phyloP scores from a whole-genome alignment of 2,113 vertebrate species.

The Perca fluviatilis region DNA sequence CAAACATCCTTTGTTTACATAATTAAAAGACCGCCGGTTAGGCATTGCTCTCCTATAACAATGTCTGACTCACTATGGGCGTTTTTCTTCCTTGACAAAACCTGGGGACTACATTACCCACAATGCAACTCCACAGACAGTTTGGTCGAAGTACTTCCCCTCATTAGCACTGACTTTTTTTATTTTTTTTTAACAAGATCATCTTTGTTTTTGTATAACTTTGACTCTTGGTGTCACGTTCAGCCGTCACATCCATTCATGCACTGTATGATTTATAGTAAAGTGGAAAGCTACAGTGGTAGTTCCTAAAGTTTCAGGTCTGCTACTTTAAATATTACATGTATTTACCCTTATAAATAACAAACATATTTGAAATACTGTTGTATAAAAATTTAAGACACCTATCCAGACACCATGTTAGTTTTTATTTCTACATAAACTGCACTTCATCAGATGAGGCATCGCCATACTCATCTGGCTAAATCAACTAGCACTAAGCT shows the following conservation, averaged over 20 bases:
- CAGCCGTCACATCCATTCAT: neutral
- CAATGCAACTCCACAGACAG: neutral
- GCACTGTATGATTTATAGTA: neutral
- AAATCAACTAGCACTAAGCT: conserved; percentile 24
- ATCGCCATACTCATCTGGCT: neutral
- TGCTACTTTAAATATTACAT: neutral
- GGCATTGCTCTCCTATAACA: neutral
- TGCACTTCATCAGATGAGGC: conserved; percentile 25
- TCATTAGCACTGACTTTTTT: neutral
- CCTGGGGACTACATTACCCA: neutral
- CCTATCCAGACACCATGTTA: neutral
- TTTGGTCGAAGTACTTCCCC: too few species aligned
- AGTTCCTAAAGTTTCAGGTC: neutral
- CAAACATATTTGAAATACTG: neutral
- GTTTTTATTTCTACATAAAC: conserved; percentile 28
- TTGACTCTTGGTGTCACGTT: neutral
- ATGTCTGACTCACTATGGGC: neutral
- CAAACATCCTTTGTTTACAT: neutral
- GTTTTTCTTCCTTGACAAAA: conserved; percentile 13
- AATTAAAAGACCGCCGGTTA: neutral
- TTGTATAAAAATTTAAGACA: neutral
- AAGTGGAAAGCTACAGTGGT: neutral
- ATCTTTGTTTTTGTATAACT: neutral
- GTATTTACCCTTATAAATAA: neutral
- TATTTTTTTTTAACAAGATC: neutral